Evolutionary conservation across 2,888 invertebrate genomes (phyloP), one percentile per base, ranked within the genome.

Genomic region (Shargacucullia verbasci): DNA sequence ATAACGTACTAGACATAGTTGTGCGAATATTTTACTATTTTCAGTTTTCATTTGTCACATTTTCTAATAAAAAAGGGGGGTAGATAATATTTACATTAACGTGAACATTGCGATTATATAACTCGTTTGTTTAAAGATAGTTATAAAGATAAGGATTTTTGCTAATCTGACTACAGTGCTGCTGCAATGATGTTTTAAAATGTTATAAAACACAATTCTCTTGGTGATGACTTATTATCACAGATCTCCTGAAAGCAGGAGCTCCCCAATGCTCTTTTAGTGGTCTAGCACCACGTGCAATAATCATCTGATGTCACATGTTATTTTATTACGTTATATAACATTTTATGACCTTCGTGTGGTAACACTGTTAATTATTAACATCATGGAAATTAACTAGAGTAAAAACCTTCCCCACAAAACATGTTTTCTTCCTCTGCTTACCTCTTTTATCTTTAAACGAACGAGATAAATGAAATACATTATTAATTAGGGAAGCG

Each of bases 1-100:
- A 56, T 41, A 61, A 55, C 40, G 50, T 58, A 53, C 41, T 33
- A 59, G 20, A 46, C 27, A 52, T 66, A 58, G 55, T 85, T 88
- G 88, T 88, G 87, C 87, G 86, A 72, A 70, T 76, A 84, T 86
- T 88, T 87, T 88, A 88, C 88, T 88, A 88, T 88, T 87, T 87
- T 87, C 88, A 81, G 73, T 81, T 88, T 87, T 85, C 71, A 67
- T 39, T 41, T 62, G 70, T 70, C 73, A 77, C 63, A 62, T 81
- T 82, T 73, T 71, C 66, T 78, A 70, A 59, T 70, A 40, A 78
- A 79, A 70, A 70, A 74, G 60, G 58, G n/a, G 79, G 68, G 74
- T 79, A 67, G 70, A 73, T 67, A 59, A 61, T 75, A 81, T 77
- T 73, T 80, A 80, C 78, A 81, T 59, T 61, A 59, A 69, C 29